These are phyloP conservation scores for Chaetodon trifasciatus DNA, from an alignment of 2,797 vertebrate species.

Conservation along the genomic window DNA sequence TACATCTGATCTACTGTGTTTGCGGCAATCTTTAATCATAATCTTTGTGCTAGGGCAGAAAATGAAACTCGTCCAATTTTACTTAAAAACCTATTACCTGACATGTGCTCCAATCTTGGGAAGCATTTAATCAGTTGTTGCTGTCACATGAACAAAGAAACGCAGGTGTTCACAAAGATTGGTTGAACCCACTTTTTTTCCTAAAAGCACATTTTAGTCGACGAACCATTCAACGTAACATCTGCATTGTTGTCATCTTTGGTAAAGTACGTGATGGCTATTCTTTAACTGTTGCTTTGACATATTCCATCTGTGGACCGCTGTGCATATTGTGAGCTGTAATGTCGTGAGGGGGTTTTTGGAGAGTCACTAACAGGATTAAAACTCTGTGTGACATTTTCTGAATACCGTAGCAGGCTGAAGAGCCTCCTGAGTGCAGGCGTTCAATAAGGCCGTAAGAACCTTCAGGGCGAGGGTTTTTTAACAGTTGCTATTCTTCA, in stretches of 20 bases:
- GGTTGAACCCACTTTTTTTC: not conserved
- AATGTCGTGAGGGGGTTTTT: constrained; percentile 51
- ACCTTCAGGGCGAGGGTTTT: constrained; percentile 24
- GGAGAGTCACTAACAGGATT: constrained; percentile 65
- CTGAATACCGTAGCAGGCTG: constrained; percentile 51
- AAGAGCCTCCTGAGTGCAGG: constrained; percentile 43
- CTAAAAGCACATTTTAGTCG: not conserved
- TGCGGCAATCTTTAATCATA: not conserved
- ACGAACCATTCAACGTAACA: not conserved
- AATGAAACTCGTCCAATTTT: not conserved
- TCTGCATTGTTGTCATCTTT: not conserved
- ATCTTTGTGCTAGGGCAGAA: not conserved
- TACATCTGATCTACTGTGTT: not conserved
- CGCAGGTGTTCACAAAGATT: not conserved
- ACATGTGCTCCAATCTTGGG: not conserved
- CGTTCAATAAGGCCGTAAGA: constrained; percentile 25
- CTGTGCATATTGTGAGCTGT: constrained; percentile 27
- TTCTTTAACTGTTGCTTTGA: constrained; percentile 31
- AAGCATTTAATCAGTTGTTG: not conserved
- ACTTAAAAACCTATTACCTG: not conserved
- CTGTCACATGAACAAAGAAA: not conserved
- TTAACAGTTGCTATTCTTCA: constrained; percentile 17
- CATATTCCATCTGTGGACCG: constrained; percentile 21
- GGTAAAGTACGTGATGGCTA: constrained; percentile 3
- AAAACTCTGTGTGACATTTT: constrained; percentile 62